phyloP scores from a whole-genome alignment of 2,888 invertebrate species.

The Apomyelois bistriatella region DNA sequence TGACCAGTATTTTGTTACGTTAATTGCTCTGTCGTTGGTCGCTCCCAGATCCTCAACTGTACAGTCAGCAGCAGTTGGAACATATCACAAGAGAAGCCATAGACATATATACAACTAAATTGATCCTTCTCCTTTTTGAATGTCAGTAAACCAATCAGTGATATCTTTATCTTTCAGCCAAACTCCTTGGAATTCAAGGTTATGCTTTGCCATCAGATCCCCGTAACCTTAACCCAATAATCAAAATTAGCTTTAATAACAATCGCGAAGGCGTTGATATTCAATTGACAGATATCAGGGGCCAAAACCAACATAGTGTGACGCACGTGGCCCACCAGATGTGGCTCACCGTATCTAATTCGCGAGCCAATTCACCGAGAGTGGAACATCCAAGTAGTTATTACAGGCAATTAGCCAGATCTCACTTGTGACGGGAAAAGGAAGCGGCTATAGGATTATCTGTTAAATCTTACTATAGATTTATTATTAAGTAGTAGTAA shows the following conservation, averaged over 20 bases:
- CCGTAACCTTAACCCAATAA: slow-evolving; percentile 1
- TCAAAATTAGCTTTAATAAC: slow-evolving; percentile 3
- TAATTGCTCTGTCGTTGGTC: too few relatives aligned
- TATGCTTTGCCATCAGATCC: too few relatives aligned
- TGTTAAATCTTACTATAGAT: too few relatives aligned
- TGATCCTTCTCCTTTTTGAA: too few relatives aligned
- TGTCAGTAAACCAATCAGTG: too few relatives aligned
- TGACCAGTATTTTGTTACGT: too few relatives aligned
- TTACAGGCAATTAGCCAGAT: slow-evolving; percentile 8
- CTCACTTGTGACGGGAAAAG: slow-evolving; percentile 1
- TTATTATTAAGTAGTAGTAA: too few relatives aligned
- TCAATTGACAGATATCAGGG: slow-evolving; percentile 5
- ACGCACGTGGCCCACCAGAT: slow-evolving; percentile 3
- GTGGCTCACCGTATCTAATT: slow-evolving; percentile 2
- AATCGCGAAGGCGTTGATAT: neutral
- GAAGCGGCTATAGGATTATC: neutral
- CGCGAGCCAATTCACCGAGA: neutral
- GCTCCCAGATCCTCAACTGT: too few relatives aligned
- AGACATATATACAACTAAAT: too few relatives aligned
- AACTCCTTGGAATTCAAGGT: neutral
- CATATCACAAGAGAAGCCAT: too few relatives aligned
- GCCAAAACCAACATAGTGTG: neutral
- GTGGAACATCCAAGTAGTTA: slow-evolving; percentile 1
- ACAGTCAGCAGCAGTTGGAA: too few relatives aligned
- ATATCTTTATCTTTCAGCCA: too few relatives aligned